Evolutionary conservation across 1,140 invertebrate species (phyloP).

Genomic region (Leptoteleia sp.): DNA sequence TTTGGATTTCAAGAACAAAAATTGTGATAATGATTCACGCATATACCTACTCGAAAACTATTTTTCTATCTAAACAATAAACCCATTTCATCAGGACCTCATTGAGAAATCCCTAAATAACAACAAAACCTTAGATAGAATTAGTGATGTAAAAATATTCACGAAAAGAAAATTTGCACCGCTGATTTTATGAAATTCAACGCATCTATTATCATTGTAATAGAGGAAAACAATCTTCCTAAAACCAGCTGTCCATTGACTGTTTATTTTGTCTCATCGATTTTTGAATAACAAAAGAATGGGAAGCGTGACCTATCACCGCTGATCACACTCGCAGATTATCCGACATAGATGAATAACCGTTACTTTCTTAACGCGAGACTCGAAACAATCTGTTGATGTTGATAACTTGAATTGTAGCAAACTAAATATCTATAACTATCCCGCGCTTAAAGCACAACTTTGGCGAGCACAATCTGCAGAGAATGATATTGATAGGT

Average conservation of each 20-base stretch:
- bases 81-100: constrained; percentile 53
- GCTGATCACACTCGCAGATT: constrained; percentile 1
- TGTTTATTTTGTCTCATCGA: constrained; percentile 23
- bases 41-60: constrained; percentile 44
- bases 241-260: constrained; percentile 55
- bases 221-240: constrained; percentile 29
- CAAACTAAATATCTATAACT: background rate
- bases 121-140: constrained; percentile 26
- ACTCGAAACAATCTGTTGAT: background rate
- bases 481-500: constrained; percentile 15
- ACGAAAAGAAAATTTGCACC: constrained; percentile 21
- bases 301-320: constrained; percentile 9
- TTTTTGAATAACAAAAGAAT: constrained; percentile 5
- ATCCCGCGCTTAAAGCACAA: constrained; percentile 1
- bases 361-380: background rate
- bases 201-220: constrained; percentile 23
- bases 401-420: background rate
- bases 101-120: constrained; percentile 47
- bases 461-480: background rate
- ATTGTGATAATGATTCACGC: constrained; percentile 43
- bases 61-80: constrained; percentile 52
- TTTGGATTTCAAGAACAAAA: constrained; percentile 40
- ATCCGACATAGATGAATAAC: background rate
- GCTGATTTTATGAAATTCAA: constrained; percentile 53
- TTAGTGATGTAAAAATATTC: constrained; percentile 40